Evolutionary conservation across 2,797 vertebrate species (phyloP).

Genomic region (Arremon aurantiirostris): DNA sequence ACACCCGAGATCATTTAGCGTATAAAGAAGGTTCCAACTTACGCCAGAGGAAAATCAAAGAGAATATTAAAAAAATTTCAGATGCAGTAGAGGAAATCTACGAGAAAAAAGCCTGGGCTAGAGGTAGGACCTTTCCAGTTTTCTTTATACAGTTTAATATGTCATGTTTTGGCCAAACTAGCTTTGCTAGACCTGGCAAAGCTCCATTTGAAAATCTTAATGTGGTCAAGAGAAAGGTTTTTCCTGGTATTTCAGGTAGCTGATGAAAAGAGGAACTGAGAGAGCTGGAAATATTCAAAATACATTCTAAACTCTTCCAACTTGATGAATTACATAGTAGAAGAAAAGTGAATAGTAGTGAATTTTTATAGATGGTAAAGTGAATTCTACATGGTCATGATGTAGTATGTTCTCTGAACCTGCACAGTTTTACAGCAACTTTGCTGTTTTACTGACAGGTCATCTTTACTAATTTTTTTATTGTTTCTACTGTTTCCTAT

Average conservation of each 20-base stretch:
- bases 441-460: neutral
- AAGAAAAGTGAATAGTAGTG: neutral
- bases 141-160: neutral
- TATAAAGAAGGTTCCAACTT: constrained; percentile 71
- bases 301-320: neutral
- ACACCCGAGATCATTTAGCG: constrained; percentile 23
- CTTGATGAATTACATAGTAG: neutral
- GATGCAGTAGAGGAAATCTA: constrained; percentile 72
- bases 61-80: constrained; percentile 70
- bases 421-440: neutral
- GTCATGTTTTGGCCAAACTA: neutral
- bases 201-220: neutral
- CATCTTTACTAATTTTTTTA: neutral
- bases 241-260: neutral
- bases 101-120: constrained; percentile 74
- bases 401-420: neutral
- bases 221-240: neutral
- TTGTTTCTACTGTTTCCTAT: neutral
- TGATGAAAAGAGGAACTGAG: neutral
- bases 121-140: constrained; percentile 62
- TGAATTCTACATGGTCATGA: neutral
- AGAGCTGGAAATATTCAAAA: neutral
- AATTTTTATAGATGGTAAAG: neutral
- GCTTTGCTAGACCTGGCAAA: neutral
- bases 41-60: constrained; percentile 71